Conservation (phyloP, 1,140 invertebrate species). For the Metopolophium dirhodum region DNA sequence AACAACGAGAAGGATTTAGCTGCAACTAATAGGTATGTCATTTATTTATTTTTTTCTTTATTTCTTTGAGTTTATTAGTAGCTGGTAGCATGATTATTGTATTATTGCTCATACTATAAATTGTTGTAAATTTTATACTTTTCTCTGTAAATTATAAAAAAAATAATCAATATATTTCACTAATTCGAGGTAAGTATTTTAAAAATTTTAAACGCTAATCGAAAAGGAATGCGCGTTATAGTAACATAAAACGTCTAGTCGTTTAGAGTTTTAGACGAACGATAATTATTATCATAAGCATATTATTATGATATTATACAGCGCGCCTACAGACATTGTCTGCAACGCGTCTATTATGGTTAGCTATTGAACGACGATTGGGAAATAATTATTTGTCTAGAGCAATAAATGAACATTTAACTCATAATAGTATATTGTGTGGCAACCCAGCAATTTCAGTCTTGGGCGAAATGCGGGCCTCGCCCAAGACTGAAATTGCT, state of each 20-base stretch:
- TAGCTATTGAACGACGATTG: not conserved
- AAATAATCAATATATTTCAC: not conserved
- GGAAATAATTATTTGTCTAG: not conserved
- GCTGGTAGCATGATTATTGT: no score
- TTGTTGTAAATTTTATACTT: not conserved
- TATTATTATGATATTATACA: not conserved
- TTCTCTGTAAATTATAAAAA: not conserved
- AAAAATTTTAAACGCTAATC: not conserved
- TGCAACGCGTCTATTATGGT: not conserved
- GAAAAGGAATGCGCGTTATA: no score
- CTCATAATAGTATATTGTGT: not conserved
- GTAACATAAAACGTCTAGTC: not conserved
- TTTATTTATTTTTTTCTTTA: no score
- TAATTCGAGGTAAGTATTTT: not conserved
- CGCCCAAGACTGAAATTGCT: no score
- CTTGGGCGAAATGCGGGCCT: no score
- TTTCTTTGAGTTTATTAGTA: no score
- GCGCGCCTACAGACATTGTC: not conserved
- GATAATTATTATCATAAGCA: not conserved
- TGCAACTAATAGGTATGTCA: no score
- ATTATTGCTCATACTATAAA: not conserved
- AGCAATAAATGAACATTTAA: not conserved
- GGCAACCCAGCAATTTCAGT: no score
- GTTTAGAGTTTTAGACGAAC: not conserved
- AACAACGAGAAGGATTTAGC: no score